Conservation (phyloP, 2,797 vertebrate species). For the Morelia viridis region DNA sequence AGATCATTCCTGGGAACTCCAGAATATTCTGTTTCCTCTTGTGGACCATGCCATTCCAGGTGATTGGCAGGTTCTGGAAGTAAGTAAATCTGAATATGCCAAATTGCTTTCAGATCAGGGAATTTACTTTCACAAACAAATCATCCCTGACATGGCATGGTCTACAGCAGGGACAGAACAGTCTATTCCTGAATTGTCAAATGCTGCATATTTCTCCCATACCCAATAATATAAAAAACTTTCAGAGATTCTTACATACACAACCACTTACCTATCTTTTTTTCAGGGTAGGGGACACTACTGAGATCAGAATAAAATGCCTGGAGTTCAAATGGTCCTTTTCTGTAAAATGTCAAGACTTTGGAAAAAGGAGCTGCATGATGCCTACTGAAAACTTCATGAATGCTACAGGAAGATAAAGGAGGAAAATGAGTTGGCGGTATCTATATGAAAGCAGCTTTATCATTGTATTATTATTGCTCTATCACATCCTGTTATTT, state of each 20-base stretch:
- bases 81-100: neutral
- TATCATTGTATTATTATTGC: neutral
- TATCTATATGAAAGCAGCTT: neutral
- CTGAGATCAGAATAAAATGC: slow-evolving; percentile 89
- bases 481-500: neutral
- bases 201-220: neutral
- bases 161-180: neutral
- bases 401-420: slow-evolving; percentile 78
- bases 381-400: slow-evolving; percentile 94
- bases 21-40: neutral
- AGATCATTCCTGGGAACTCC: neutral
- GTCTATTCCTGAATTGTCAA: neutral
- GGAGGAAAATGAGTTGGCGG: neutral
- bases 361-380: slow-evolving; percentile 94
- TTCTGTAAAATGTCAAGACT: slow-evolving; percentile 95
- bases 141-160: neutral
- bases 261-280: slow-evolving; percentile 77
- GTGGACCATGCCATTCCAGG: neutral
- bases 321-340: slow-evolving; percentile 90
- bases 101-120: neutral
- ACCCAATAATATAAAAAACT: neutral
- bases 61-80: neutral
- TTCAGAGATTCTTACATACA: slow-evolving; percentile 5
- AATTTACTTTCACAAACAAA: neutral
- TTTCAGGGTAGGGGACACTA: slow-evolving; percentile 86